Evolutionary conservation across 2,113 vertebrate species (phyloP), one percentile per base, ranked within the genome.

Genomic region (Myocastor coypus): DNA sequence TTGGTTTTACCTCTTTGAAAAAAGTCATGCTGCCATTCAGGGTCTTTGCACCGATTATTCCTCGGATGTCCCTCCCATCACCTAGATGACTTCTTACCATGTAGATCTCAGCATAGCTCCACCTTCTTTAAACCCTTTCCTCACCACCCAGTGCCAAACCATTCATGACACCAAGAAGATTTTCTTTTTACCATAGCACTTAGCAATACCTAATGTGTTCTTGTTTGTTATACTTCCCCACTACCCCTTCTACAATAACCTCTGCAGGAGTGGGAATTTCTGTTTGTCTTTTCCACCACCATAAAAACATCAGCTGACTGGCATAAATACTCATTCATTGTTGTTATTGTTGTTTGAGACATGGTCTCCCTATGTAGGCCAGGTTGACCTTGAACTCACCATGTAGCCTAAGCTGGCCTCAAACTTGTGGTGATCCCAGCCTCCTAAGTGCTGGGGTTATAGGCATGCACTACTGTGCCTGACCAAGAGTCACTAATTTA

Each of bases 1-100:
- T 88, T 81, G 22, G 30, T 34, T 73, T 55, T 96, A 86, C 55
- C 68, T 73, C 37, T 77, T 59, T 91, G 82, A 63, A 85, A 91
- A 91, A 91, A 82, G 8, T 55, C 83, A 94, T 73, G 13, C n/a
- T 40, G 14, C 32, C 50, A 22, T 5, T 66, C 61, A 32, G 34
- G 37, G n/a, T 46, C 78, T 84, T 87, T n/a, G 63, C 40, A 81
- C 16, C 40, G 16, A 52, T 73, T 87, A 8, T 55, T 83, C 9
- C 61, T 96, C 75, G 78, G 46, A 46, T 20, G 20, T 50, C 24
- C 19, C 19, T 55, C 83, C n/a, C 37, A 93, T 78, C 46, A 92
- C 24, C 20, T 42, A 78, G 10, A 26, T n/a, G 66, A 20, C 52
- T 77, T 87, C 37, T 73, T 92, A 7, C 52, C 87, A 26, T 55